Conservation (phyloP, 2,797 vertebrate genomes). For the Esox masquinongy region DNA sequence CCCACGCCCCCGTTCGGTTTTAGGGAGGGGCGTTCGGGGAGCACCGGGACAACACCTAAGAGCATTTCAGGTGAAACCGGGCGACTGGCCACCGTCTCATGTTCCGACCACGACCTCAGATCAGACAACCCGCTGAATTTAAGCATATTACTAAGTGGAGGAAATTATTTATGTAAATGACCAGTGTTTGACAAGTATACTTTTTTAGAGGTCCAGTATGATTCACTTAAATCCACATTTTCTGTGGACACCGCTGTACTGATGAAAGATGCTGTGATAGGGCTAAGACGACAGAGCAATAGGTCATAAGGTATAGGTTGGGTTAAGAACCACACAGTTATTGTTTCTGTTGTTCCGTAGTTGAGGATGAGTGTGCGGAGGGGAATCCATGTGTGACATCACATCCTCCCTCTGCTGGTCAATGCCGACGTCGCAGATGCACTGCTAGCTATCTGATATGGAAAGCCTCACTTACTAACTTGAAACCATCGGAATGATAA, state of each 20-base stretch:
- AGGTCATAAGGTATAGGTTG: neutral
- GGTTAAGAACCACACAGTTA: neutral
- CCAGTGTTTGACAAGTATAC: neutral
- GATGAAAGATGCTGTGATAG: neutral
- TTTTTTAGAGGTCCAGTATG: neutral
- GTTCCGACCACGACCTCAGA: too few species aligned
- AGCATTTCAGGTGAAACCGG: too few species aligned
- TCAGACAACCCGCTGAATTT: too few species aligned
- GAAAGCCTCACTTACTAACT: conserved; percentile 43
- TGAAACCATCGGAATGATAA: conserved; percentile 1
- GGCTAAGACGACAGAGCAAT: neutral
- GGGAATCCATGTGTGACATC: conserved; percentile 78
- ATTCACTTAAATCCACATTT: neutral
- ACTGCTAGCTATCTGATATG: conserved; percentile 12
- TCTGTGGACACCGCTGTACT: neutral
- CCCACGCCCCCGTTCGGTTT: too few species aligned
- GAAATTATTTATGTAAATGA: too few species aligned
- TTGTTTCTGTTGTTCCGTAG: conserved; percentile 62
- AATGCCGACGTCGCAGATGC: conserved; percentile 17
- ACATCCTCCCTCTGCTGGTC: conserved; percentile 38
- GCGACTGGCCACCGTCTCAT: too few species aligned
- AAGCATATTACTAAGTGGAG: too few species aligned
- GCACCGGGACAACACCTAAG: too few species aligned
- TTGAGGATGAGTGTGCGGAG: conserved; percentile 88
- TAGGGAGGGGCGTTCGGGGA: too few species aligned